Evolutionary conservation across 2,797 vertebrate genomes (phyloP).

Genomic region (Holocentrus rufus): DNA sequence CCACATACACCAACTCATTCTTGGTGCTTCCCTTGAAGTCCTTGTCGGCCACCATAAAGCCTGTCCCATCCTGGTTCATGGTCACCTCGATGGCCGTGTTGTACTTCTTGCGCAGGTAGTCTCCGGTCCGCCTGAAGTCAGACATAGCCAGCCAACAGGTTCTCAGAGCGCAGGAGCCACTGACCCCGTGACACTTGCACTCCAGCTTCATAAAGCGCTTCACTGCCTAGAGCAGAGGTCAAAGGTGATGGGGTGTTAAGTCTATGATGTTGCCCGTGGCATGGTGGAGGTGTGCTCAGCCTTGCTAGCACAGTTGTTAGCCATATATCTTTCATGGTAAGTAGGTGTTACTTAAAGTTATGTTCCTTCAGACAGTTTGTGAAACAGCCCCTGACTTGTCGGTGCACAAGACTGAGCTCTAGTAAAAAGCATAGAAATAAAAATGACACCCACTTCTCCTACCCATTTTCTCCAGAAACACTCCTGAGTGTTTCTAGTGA

Average conservation of each 20-base stretch:
- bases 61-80: constrained; percentile 96
- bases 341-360: constrained; percentile 6
- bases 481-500: neutral
- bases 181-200: constrained; percentile 98
- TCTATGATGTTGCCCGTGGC: constrained; percentile 47
- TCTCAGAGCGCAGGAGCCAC: constrained; percentile 95
- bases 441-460: neutral
- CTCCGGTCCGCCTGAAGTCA: constrained; percentile 94
- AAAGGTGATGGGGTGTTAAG: constrained; percentile 71
- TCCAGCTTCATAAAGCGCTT: constrained; percentile 98
- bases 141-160: constrained; percentile 98
- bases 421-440: neutral
- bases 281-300: constrained; percentile 46
- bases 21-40: constrained; percentile 92
- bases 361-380: neutral
- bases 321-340: neutral
- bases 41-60: constrained; percentile 91
- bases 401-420: neutral
- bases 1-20: constrained; percentile 96
- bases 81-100: constrained; percentile 95
- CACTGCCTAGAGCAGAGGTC: constrained; percentile 87
- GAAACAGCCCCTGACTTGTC: neutral
- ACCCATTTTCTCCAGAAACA: neutral
- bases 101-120: constrained; percentile 94
- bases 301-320: neutral